Base-by-base conservation (phyloP, 1,140 invertebrate species). In the Polypedilum vanderplanki region DNA sequence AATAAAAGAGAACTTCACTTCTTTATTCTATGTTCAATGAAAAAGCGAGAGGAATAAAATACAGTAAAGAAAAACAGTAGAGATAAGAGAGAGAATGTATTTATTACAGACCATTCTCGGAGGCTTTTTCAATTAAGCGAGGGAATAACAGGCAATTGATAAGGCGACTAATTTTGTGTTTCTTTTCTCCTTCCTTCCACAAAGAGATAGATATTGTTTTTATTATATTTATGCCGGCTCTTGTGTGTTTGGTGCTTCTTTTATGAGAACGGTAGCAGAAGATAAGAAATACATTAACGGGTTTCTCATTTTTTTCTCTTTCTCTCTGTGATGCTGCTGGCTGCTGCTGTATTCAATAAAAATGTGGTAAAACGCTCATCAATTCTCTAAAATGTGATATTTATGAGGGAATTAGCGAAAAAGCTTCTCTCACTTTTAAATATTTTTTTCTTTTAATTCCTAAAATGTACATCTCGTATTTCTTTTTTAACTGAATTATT, bases 221-320 rank as follows among this genome's bases (percentile, higher is more conserved):
- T n/a, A 57, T 57, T 57, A 57, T 57, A 57, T 57, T 57, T 57
- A 57, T 57, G 20, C 7, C 65, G 65, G 18, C 65, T 20, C n/a
- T n/a, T n/a, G n/a, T 70, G 17, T 18, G 17, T 70, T 22, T 18
- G 65, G 65, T 70, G 65, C 65, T 70, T 70, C 65, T 70, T 57
- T 70, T 70, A 70, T 70, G 17, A 10, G 65, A 70, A 70, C 65
- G 65, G 65, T 70, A 70, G 65, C 65, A 70, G 18, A 20, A 70
- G 65, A 70, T 70, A 70, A 70, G 65, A 70, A 70, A 70, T 70
- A 70, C 65, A 70, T 70, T 70, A 70, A 70, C 65, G 65, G 65
- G 65, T 70, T 70, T 70, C 18, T 57, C 46, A n/a, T 12, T n/a
- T 15, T 57, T 57, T 57, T 57, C n/a, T 57, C n/a, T 57, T 57